Evolutionary conservation across 2,888 invertebrate genomes (phyloP).

Genomic region (Lithophane leautieri): DNA sequence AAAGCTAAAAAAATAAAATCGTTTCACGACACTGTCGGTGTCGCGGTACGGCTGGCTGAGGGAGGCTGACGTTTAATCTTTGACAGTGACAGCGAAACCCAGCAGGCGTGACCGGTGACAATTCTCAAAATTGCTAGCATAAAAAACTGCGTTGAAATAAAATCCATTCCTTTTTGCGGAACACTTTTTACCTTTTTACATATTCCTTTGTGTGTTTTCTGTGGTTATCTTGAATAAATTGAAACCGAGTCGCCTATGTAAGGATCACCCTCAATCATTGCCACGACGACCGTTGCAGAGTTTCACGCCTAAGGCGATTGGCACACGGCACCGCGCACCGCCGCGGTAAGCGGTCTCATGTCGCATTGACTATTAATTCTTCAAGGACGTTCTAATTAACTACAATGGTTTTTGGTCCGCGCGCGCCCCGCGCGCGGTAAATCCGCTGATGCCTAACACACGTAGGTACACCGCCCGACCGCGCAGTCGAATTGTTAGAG

Average conservation of each 20-base stretch:
- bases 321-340: too few species aligned
- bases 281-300: not conserved
- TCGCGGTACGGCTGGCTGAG: slow-evolving; percentile 6
- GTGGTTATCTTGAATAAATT: not conserved
- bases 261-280: not conserved
- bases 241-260: too few species aligned
- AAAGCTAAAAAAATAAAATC: slow-evolving; percentile 51
- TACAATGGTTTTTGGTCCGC: too few species aligned
- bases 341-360: too few species aligned
- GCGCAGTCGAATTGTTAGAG: too few species aligned
- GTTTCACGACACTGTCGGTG: slow-evolving; percentile 27
- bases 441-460: too few species aligned
- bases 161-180: not conserved
- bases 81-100: slow-evolving; percentile 38
- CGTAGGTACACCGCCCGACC: too few species aligned
- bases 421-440: too few species aligned
- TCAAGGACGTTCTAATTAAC: too few species aligned
- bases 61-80: slow-evolving; percentile 30
- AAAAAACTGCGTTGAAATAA: slow-evolving; percentile 5
- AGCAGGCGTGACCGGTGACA: slow-evolving; percentile 36
- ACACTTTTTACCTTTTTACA: not conserved
- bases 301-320: not conserved
- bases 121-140: slow-evolving; percentile 27
- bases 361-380: too few species aligned
- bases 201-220: not conserved